Evolutionary conservation across 1,140 invertebrate genomes (phyloP), one percentile per base, ranked within the genome.

Genomic region (Oedothorax gibbosus): DNA sequence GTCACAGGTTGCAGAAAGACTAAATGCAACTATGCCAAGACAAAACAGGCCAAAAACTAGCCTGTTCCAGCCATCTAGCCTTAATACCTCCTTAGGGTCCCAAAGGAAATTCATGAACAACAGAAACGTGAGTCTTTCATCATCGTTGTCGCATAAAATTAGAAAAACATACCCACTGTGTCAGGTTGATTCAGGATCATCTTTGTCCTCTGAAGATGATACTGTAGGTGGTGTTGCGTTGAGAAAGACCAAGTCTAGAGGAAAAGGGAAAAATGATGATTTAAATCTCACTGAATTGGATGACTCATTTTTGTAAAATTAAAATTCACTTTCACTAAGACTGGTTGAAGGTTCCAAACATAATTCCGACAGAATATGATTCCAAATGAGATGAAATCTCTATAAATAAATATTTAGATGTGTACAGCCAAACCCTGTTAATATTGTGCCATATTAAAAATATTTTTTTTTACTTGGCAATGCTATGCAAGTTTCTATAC

Each of bases 121-220:
- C 0, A 20, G n/a, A 5, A 60, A 66, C 12, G 15, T 62, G 9
- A 71, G 50, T 14, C 18, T 62, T n/a, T 72, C 60, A 12, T 21
- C 81, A 50, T 65, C 64, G 11, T 56, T 84, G 14, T 53, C 49
- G 6, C 71, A 84, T 49, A 84, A 76, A 20, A 84, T 84, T 9
- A 49, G 81, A 7, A 84, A 84, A 56, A 84, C 81, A 10, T 84
- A 84, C 57, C 81, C 81, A 11, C 35, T 84, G 6, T 73, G n/a
- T 73, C 81, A 84, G 5, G 3, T 84, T 10, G 72, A 84, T 18
- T 75, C 72, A 5, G 81, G 76, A 20, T 84, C 81, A 12, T 82
- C 79, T 7, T 75, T 72, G 18, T 53, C 53, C 7, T 35, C 68
- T n/a, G 12, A 53, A 14, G 62, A 84, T 7, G 56, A 66, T 35